Evolutionary conservation across 64 coral and sea anemone species (phyloP).

Genomic region (Anthopleura sola): DNA sequence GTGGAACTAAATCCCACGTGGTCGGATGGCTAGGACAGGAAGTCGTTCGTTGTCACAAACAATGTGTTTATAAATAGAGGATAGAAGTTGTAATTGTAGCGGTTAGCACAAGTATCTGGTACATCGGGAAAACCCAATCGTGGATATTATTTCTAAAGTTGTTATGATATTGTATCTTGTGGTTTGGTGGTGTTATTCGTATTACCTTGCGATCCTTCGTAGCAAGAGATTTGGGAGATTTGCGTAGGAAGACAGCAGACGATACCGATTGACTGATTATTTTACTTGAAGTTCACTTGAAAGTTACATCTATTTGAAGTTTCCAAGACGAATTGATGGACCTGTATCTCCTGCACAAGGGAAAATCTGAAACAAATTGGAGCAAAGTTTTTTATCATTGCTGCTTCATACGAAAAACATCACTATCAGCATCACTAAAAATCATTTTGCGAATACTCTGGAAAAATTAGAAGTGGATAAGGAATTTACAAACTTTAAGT

Average conservation of each 20-base stretch:
- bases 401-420: not conserved
- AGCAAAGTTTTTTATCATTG: not conserved
- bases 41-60: not conserved
- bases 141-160: too few relatives aligned
- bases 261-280: too few relatives aligned
- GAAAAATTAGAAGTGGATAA: too few relatives aligned
- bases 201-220: not conserved
- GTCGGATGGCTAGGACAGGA: not conserved
- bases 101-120: not conserved
- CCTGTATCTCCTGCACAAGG: not conserved
- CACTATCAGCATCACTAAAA: not conserved
- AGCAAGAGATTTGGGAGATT: not conserved
- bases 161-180: too few relatives aligned
- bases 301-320: not conserved
- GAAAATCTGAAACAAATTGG: not conserved
- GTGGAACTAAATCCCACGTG: conserved; percentile 6
- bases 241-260: not conserved
- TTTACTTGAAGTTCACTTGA: too few relatives aligned
- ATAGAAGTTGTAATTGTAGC: not conserved
- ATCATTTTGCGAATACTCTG: not conserved
- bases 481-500: too few relatives aligned
- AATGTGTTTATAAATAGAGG: not conserved
- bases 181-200: too few relatives aligned
- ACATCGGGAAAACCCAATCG: not conserved
- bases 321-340: not conserved